Evolutionary conservation across 2,888 invertebrate species (phyloP).

Genomic region (Oasisia sp.): DNA sequence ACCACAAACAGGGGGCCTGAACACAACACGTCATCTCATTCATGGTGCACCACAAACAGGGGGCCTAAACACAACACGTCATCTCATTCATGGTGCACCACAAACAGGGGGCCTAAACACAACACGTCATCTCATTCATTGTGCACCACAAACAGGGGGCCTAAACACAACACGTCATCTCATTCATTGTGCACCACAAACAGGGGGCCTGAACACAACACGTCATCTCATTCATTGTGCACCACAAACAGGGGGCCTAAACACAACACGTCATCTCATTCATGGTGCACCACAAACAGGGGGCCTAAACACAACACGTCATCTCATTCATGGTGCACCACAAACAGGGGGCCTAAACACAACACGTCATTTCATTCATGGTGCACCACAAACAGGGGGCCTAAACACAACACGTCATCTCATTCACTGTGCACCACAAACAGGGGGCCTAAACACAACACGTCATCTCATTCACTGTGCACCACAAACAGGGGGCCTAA

Average conservation of each 20-base stretch:
- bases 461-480: slow-evolving; percentile 41
- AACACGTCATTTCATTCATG: too few species aligned
- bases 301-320: slow-evolving; percentile 53
- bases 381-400: slow-evolving; percentile 63
- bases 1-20: slow-evolving; percentile 65
- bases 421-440: slow-evolving; percentile 62
- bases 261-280: slow-evolving; percentile 19
- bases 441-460: slow-evolving; percentile 55
- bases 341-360: slow-evolving; percentile 62
- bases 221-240: slow-evolving; percentile 43
- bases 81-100: slow-evolving; percentile 52
- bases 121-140: slow-evolving; percentile 36
- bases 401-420: slow-evolving; percentile 45
- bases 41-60: slow-evolving; percentile 63
- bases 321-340: slow-evolving; percentile 52
- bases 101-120: slow-evolving; percentile 62
- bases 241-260: slow-evolving; percentile 65
- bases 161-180: slow-evolving; percentile 45
- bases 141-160: slow-evolving; percentile 63
- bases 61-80: slow-evolving; percentile 53
- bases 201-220: slow-evolving; percentile 55
- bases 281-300: slow-evolving; percentile 63
- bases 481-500: slow-evolving; percentile 65
- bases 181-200: slow-evolving; percentile 63
- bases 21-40: slow-evolving; percentile 19